Percentiles rank a stretch among this genome's conserved stretches.
Evolutionary conservation across 2,113 vertebrate genomes (phyloP).

Genomic region (Anhinga anhinga): DNA sequence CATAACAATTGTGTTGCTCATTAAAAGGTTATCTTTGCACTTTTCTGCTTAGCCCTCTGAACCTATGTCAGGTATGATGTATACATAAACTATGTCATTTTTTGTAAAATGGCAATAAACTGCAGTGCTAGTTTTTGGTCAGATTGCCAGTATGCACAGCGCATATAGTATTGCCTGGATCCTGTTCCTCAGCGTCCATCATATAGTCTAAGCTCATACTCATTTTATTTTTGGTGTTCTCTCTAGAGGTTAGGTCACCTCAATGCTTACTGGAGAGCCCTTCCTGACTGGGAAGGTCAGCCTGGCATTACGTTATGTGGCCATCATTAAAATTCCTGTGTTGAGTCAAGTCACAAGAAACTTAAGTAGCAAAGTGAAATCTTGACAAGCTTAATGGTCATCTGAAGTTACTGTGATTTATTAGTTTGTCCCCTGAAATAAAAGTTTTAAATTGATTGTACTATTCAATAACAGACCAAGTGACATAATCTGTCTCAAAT

Average conservation of each 20-base stretch:
- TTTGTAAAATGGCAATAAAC: background rate
- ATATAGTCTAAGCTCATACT: background rate
- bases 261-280: background rate
- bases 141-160: background rate
- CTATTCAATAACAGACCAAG: background rate
- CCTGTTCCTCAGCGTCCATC: background rate
- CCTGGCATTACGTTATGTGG: background rate
- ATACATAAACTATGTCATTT: background rate
- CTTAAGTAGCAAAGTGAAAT: background rate
- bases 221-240: background rate
- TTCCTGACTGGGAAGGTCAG: background rate
- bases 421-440: background rate
- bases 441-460: background rate
- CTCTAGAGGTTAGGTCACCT: background rate
- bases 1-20: background rate
- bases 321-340: background rate
- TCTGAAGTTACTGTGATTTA: slow-evolving; percentile 10
- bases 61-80: background rate
- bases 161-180: background rate
- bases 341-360: background rate
- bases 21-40: background rate
- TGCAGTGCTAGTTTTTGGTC: rapidly evolving
- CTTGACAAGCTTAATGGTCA: background rate
- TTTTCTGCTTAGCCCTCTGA: background rate
- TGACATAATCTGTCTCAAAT: background rate